Conservation (phyloP, 2,888 invertebrate species). For the Muschampia plurimacula region DNA sequence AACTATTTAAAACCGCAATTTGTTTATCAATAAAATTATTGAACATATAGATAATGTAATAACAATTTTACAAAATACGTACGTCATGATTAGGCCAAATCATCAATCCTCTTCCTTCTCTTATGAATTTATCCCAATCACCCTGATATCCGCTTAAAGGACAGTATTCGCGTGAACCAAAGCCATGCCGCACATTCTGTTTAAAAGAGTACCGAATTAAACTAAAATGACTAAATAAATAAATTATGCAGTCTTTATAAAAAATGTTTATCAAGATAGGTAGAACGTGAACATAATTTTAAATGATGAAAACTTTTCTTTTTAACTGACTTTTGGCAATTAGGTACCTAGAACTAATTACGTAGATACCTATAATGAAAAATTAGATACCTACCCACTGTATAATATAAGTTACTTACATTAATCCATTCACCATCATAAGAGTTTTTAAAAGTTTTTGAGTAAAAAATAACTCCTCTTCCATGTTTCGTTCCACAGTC, state of each 20-base stretch:
- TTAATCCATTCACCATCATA: slow-evolving; percentile 75
- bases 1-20: slow-evolving; percentile 60
- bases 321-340: not conserved
- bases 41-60: not conserved
- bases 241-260: too few relatives aligned
- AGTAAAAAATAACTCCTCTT: slow-evolving; percentile 67
- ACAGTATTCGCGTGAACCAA: slow-evolving; percentile 73
- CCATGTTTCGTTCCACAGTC: slow-evolving; percentile 78
- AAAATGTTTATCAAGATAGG: too few relatives aligned
- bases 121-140: slow-evolving; percentile 77
- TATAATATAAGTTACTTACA: slow-evolving; percentile 54
- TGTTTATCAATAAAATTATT: not conserved
- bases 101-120: slow-evolving; percentile 86
- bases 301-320: too few relatives aligned
- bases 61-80: not conserved
- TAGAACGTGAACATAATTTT: too few relatives aligned
- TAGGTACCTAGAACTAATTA: too few relatives aligned
- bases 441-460: slow-evolving; percentile 61
- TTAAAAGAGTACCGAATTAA: not conserved
- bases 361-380: too few relatives aligned
- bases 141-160: slow-evolving; percentile 82
- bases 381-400: too few relatives aligned
- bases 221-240: too few relatives aligned
- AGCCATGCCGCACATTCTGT: slow-evolving; percentile 76
- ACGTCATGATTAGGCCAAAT: slow-evolving; percentile 86